Conservation (phyloP, 2,113 vertebrate genomes). For the Vulpes lagopus region DNA sequence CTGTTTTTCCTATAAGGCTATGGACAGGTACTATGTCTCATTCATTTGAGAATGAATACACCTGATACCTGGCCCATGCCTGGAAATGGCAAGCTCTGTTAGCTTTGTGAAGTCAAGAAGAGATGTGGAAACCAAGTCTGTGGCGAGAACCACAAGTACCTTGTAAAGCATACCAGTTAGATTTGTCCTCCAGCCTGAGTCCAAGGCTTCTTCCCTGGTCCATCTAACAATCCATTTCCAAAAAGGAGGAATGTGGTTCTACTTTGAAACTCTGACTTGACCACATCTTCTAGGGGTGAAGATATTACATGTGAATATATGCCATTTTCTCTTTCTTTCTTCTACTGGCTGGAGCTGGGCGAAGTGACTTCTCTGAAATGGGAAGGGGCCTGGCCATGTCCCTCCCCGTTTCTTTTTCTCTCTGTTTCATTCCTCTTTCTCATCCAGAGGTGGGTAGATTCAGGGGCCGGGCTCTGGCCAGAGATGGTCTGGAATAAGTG, state of each 20-base stretch:
- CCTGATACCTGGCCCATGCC: neutral
- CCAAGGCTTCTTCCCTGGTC: neutral
- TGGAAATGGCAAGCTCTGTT: neutral
- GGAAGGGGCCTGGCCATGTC: neutral
- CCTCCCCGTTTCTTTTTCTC: no score
- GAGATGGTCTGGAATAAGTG: neutral
- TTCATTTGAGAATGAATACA: neutral
- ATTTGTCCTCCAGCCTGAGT: neutral
- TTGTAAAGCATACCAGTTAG: neutral
- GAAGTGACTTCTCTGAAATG: neutral
- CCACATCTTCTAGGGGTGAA: neutral
- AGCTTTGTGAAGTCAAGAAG: neutral
- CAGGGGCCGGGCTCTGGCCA: neutral
- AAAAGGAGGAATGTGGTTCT: neutral
- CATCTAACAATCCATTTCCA: neutral
- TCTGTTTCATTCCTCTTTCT: neutral
- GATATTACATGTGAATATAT: neutral
- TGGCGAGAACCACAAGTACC: neutral
- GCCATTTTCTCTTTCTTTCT: neutral
- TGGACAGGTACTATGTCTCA: neutral
- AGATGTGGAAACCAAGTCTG: neutral
- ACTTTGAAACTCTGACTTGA: neutral
- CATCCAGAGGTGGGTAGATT: neutral
- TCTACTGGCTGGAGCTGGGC: neutral
- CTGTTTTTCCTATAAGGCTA: neutral